phyloP scores from a whole-genome alignment of 92 coral and sea anemone genomes.

The Phenganax stokvisi region DNA sequence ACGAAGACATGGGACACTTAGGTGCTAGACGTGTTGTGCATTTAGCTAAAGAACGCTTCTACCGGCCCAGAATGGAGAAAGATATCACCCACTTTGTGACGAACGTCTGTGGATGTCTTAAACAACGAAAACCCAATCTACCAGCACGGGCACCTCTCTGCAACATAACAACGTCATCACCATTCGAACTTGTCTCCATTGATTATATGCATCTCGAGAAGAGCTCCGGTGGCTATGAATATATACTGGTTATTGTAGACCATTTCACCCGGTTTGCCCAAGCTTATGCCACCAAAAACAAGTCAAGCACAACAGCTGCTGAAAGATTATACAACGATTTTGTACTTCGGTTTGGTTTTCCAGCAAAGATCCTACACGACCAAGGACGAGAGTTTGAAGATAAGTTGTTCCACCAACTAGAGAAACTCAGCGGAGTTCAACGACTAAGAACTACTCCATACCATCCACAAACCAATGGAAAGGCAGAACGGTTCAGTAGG shows the following conservation, averaged over 20 bases:
- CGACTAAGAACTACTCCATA: not conserved
- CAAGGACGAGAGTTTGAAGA: no score
- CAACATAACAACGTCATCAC: conserved; percentile 20
- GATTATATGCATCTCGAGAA: conserved; percentile 29
- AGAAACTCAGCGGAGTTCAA: no score
- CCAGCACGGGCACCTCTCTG: conserved; percentile 14
- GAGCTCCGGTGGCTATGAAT: conserved; percentile 34
- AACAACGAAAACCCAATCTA: conserved; percentile 26
- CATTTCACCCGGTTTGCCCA: conserved; percentile 40
- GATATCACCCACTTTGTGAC: conserved; percentile 39
- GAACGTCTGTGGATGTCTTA: conserved; percentile 19
- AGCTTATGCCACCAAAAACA: conserved; percentile 34
- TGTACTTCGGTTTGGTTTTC: no score
- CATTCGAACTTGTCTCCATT: conserved; percentile 31
- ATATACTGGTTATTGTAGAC: conserved; percentile 37
- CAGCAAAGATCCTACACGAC: no score
- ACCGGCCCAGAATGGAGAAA: conserved; percentile 36
- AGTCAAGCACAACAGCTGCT: conserved; percentile 9
- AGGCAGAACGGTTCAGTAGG: not conserved
- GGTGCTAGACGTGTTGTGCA: conserved; percentile 43
- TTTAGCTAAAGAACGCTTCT: conserved; percentile 35
- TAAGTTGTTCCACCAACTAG: no score
- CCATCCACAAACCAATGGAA: conserved; percentile 4
- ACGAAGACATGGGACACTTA: conserved; percentile 49
- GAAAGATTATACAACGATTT: no score